Base-by-base conservation (phyloP, 2,113 vertebrate species). In the Tetrao urogallus region DNA sequence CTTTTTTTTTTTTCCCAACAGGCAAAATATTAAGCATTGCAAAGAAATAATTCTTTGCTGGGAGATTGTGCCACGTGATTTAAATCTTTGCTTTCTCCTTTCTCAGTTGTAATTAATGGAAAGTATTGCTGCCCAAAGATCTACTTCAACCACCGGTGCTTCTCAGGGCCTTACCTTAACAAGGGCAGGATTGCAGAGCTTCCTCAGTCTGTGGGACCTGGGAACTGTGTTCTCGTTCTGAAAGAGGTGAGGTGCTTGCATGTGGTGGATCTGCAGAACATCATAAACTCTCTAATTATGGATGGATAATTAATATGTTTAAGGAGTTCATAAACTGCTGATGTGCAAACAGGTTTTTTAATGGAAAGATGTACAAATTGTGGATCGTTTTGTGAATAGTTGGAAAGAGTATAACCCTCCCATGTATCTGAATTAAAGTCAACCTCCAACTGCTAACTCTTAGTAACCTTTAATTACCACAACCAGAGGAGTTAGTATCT, bases 91-190 rank as follows among this genome's bases (percentile, higher is more conserved):
- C 78, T 92, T 95, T 88, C 94, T 96, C n/a, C 3, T 97, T 97
- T 97, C 85, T 72, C 85, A 98, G 98, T 98, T 94, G 95, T 97
- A 67, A 96, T 98, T 97, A 99, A 99, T 42, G 99, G 99, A 70
- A 99, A 99, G 92, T 99, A 99, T 96, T 98, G 98, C 97, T 99
- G 98, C 96, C 99, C 99, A 96, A 99, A 99, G 97, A 99, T 99
- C 97, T 99, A 99, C 97, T 99, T 99, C 97, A 99, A 99, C 95
- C 99, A 99, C 88, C 98, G 99, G 80, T 99, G 99, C 96, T 99
- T 99, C 98, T 99, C 99, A 40, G 99, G 99, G 82, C 99, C 99
- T 10, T 99, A 99, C 96, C 98, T 99, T 72, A 99, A 99, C 97
- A 99, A 99, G 92, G 99, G 99, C 69, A 98, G 99, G 97, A 99